These are phyloP conservation scores for Drosophila lutescens DNA, from an alignment of 2,888 invertebrate genomes.

Conservation along the genomic window DNA sequence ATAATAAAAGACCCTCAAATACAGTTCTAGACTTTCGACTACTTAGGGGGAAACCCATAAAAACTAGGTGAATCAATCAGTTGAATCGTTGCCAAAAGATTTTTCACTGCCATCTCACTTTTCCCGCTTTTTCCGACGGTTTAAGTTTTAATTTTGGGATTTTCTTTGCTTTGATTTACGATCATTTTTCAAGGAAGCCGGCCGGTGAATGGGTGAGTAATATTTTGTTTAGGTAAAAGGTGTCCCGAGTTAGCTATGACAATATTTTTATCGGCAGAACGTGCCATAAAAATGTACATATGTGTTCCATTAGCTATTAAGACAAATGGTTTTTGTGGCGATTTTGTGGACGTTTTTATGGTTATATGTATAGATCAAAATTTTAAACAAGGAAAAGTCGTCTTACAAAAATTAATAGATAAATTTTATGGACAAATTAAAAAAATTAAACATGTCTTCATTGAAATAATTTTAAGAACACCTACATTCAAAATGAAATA, in stretches of 20 bases:
- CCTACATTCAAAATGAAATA: too few relatives aligned
- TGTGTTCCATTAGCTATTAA: conserved; percentile 42
- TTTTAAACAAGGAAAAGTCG: not conserved
- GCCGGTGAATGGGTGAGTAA: conserved; percentile 68
- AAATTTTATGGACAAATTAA: not conserved
- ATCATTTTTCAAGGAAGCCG: conserved; percentile 46
- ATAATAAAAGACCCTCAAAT: conserved; percentile 7
- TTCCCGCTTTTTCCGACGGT: conserved; percentile 1
- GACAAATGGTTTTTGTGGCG: conserved; percentile 43
- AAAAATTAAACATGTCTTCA: too few relatives aligned
- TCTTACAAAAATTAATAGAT: not conserved
- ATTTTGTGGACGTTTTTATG: conserved; percentile 33
- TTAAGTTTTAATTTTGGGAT: conserved; percentile 50
- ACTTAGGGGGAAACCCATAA: conserved; percentile 23
- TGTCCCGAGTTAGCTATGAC: conserved; percentile 48
- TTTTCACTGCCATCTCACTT: conserved; percentile 48
- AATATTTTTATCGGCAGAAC: conserved; percentile 33
- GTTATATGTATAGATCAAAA: not conserved
- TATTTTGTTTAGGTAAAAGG: conserved; percentile 29
- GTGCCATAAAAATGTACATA: conserved; percentile 41
- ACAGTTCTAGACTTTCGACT: conserved; percentile 2
- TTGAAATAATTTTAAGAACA: too few relatives aligned
- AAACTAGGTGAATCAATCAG: conserved; percentile 33
- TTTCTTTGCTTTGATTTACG: conserved; percentile 48
- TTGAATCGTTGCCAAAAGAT: conserved; percentile 51